These are phyloP conservation scores for Emys orbicularis DNA, from an alignment of 2,797 vertebrate genomes.

Conservation along the genomic window DNA sequence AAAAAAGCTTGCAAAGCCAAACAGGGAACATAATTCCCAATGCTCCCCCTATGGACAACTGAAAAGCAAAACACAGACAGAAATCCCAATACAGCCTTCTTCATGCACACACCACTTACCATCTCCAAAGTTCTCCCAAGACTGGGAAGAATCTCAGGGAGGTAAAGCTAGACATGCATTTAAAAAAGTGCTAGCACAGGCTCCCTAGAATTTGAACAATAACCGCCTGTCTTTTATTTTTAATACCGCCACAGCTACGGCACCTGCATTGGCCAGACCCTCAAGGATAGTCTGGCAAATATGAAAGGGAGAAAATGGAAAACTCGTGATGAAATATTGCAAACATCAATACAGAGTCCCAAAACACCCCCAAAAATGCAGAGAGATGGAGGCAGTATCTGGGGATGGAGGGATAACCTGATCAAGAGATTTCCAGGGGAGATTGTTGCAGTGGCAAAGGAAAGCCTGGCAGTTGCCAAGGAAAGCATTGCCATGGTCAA, in stretches of 20 bases:
- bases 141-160: not conserved
- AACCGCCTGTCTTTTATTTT: not conserved
- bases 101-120: not conserved
- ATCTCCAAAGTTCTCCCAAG: not conserved
- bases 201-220: not conserved
- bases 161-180: not conserved
- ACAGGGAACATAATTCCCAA: not conserved
- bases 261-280: not conserved
- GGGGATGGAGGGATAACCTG: too few species aligned
- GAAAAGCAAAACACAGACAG: not conserved
- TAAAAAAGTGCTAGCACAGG: not conserved
- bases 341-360: not conserved
- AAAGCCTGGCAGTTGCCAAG: too few species aligned
- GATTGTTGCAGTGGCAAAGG: too few species aligned
- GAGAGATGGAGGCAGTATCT: not conserved
- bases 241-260: not conserved
- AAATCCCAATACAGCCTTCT: not conserved
- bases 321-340: not conserved
- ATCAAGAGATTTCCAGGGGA: too few species aligned
- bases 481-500: too few species aligned
- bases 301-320: not conserved
- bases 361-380: not conserved
- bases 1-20: not conserved
- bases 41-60: too few species aligned
- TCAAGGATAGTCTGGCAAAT: not conserved